phyloP scores from a whole-genome alignment of 2,797 vertebrate genomes.

The Molossus molossus region DNA sequence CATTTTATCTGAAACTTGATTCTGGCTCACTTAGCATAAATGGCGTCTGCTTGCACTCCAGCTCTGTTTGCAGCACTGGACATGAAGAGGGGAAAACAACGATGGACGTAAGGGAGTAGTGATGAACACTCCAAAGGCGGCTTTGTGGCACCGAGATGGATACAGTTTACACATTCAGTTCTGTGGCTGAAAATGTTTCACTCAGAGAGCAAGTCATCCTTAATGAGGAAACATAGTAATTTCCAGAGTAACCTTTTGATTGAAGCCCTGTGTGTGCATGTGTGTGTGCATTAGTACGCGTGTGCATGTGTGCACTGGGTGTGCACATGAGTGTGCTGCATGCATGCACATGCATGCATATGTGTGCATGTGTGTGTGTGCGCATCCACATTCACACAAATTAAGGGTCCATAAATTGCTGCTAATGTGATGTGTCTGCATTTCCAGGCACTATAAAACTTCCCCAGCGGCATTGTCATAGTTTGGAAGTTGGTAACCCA shows the following conservation, averaged over 20 bases:
- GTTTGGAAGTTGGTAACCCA: conserved; percentile 76
- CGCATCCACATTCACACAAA: not conserved
- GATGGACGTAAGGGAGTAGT: too few relatives aligned
- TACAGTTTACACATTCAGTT: not conserved
- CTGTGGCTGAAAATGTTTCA: not conserved
- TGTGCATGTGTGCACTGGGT: not conserved
- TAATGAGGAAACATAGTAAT: not conserved
- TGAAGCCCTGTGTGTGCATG: conserved; percentile 54
- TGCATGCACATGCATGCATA: too few relatives aligned
- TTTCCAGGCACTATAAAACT: conserved; percentile 72
- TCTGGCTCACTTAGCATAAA: conserved; percentile 58
- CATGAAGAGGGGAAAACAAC: not conserved
- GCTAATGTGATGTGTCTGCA: conserved; percentile 63
- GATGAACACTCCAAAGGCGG: too few relatives aligned
- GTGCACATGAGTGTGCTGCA: not conserved
- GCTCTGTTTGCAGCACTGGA: conserved; percentile 67
- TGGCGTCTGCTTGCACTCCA: conserved; percentile 46
- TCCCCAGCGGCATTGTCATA: conserved; percentile 75
- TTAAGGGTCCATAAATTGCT: not conserved
- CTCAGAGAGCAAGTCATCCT: conserved; percentile 57
- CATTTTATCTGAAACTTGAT: conserved; percentile 78
- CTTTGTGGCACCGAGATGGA: not conserved
- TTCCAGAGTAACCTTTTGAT: conserved; percentile 75
- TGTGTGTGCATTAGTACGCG: too few relatives aligned
- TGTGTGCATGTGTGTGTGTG: not conserved